Base-by-base conservation (phyloP, 2,797 vertebrate genomes). In the Falco columbarius region DNA sequence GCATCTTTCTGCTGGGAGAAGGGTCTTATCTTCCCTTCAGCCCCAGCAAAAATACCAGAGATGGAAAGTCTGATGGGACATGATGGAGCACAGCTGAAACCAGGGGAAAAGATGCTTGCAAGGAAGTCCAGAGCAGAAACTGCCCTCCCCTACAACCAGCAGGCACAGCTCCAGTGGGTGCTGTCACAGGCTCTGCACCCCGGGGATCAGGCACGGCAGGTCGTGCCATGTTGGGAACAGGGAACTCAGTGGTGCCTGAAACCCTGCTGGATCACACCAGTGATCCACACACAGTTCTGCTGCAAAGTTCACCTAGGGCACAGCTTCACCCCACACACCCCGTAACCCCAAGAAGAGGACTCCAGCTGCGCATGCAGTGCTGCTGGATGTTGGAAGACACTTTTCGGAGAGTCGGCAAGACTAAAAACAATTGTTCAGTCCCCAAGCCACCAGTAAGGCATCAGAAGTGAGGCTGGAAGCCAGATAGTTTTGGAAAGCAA, bases 171-270 rank as follows among this genome's bases (percentile, higher is more conserved):
- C 54, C 7, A 5, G 3, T 2, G 7, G 72, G 14, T 8, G 49
- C 32, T 44, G 14, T 11, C 2, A 2, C 24, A 26, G n/a, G 20
- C 18, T 46, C 52, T 52, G 8, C 5, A 6, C 30, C 70, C 10
- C 5, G 1, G 54, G 55, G 52, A 23, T 13, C 22, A 2, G 72
- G 59, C 67, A 32, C 5, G 1, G 21, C 13, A 26, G 27, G 26
- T 18, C 7, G 18, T 56, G 85, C 24, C 1, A 0, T 3, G 42
- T 0, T 0, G 0, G 56, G 46, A 85, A 9, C 42, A 9, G 51
- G 49, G 65, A 81, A 32, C 22, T 14, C 2, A 1, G 32, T 2
- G 1, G 54, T 58, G 83, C 71, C 86, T 18, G 9, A 36, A 63
- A 58, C 10, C 27, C 75, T 67, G 17, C 10, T 3, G 11, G 81